phyloP scores from a whole-genome alignment of 2,797 vertebrate species.

The Intellagama lesueurii region DNA sequence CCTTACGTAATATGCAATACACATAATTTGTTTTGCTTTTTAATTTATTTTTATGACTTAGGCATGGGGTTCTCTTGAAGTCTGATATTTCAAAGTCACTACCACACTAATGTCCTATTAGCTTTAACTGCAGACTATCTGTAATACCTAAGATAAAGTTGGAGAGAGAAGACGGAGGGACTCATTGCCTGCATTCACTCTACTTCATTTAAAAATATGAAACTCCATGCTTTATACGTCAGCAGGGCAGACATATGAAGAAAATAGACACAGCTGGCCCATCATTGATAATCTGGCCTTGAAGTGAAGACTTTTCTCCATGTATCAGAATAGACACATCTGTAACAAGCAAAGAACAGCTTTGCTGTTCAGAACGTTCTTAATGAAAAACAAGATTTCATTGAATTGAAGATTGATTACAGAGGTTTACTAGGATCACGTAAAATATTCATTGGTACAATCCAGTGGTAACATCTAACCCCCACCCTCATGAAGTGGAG shows the following conservation, averaged over 20 bases:
- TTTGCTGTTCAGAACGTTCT: background rate
- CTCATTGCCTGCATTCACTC: no score
- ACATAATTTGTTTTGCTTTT: no score
- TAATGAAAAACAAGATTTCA: background rate
- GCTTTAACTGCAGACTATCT: no score
- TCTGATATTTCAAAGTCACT: no score
- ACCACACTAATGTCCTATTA: no score
- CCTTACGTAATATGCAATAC: no score
- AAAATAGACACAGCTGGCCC: background rate
- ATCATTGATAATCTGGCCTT: background rate
- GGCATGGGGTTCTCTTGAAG: no score
- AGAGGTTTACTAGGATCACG: background rate
- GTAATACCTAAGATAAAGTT: no score
- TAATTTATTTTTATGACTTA: no score
- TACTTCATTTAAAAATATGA: background rate
- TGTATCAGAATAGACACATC: background rate
- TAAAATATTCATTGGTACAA: background rate
- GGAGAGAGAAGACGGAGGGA: no score
- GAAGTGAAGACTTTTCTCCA: background rate
- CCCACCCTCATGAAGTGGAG: background rate
- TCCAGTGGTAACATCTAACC: background rate
- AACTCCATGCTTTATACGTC: background rate
- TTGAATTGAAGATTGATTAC: constrained; percentile 1
- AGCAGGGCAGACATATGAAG: background rate
- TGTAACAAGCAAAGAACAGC: background rate